These are phyloP conservation scores for Cryptotermes secundus DNA, from an alignment of 1,140 invertebrate species.

Conservation along the genomic window DNA sequence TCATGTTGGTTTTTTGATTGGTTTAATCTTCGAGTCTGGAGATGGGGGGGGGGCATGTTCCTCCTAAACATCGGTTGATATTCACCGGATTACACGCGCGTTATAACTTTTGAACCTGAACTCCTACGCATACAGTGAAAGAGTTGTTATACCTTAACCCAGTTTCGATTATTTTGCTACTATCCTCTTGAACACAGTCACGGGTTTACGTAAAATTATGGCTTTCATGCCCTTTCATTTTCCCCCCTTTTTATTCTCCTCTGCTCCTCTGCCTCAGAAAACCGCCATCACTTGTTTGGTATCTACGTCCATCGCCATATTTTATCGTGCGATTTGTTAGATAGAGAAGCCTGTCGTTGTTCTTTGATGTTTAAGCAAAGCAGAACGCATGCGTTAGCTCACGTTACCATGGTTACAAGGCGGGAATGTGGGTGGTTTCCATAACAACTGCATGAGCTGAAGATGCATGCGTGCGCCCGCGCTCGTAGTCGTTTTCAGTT, in stretches of 20 bases:
- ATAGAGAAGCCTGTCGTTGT: neutral
- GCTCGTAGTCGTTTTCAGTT: neutral
- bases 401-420: constrained; percentile 50
- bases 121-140: too few relatives aligned
- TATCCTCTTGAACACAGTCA: neutral
- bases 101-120: too few relatives aligned
- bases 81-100: too few relatives aligned
- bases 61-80: too few relatives aligned
- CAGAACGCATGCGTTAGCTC: constrained; percentile 44
- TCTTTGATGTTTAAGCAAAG: constrained; percentile 25
- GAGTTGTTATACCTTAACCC: too few relatives aligned
- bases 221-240: neutral
- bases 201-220: neutral
- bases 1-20: too few relatives aligned
- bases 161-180: neutral
- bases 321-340: constrained; percentile 37
- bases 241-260: neutral
- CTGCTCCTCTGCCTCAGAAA: neutral
- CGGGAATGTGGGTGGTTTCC: constrained; percentile 51
- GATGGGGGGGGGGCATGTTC: too few relatives aligned
- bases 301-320: constrained; percentile 37
- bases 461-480: constrained; percentile 28
- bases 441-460: constrained; percentile 44
- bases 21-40: too few relatives aligned
- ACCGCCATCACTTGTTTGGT: neutral